Base-by-base conservation (phyloP, 2,888 invertebrate genomes). In the Hydrotaea diabolus region DNA sequence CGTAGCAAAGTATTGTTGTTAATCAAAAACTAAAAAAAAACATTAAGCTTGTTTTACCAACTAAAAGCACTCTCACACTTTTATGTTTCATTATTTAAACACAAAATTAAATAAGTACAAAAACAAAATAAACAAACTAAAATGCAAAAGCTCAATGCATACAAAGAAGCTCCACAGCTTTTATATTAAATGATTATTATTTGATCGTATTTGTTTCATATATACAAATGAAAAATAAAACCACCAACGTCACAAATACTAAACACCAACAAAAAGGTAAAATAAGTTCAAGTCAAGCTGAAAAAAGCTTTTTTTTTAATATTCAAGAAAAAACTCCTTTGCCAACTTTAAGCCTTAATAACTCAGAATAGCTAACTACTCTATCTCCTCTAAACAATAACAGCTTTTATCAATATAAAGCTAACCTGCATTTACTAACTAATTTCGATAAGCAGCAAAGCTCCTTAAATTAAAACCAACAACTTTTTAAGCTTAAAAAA, bases 151-250 rank as follows among this genome's bases (percentile, higher is more conserved):
- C 46, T 17, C 72, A 43, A 19, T 15, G 17, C 23, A 31, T 59
- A 72, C n/a, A 64, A 59, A 72, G 64, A 76, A 77, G 81, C 78
- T 57, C 69, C 4, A 46, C 77, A 82, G 79, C 86, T 81, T 74
- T 85, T 87, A 89, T 90, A 91, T 92, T 91, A 91, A 90, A 90
- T 90, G 92, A 91, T 92, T 92, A 90, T 92, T 92, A 92, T 92
- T 90, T 90, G 91, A 88, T 92, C 92, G 92, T 92, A 92, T 92
- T 92, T 92, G 92, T 90, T 90, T 92, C 92, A 92, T 92, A 92
- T 80, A 80, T 78, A 72, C 66, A 83, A 71, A 69, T 78, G 82
- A 74, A 85, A 85, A 26, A 85, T 74, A 57, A 66, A 80, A 83
- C 55, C 19, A 64, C 13, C 43, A 2, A 69, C 69, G 69, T 46